These are phyloP conservation scores for Hoplodrina ambigua DNA, from an alignment of 2,888 invertebrate genomes.

Conservation along the genomic window DNA sequence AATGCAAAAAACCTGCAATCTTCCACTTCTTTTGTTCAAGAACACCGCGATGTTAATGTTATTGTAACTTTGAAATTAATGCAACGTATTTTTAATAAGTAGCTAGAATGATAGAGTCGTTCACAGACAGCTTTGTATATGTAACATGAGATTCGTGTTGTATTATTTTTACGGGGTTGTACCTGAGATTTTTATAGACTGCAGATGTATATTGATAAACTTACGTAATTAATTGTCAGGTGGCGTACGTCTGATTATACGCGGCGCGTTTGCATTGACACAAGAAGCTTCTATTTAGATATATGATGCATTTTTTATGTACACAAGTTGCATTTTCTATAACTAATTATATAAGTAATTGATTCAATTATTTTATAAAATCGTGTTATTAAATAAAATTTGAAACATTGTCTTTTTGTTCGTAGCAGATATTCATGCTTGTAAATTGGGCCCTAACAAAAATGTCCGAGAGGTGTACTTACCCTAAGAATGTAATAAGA, in stretches of 20 bases:
- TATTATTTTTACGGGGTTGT: slow-evolving; percentile 61
- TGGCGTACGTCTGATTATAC: background rate
- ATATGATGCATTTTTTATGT: slow-evolving; percentile 39
- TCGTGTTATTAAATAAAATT: slow-evolving; percentile 23
- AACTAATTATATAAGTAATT: slow-evolving; percentile 27
- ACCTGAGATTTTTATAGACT: slow-evolving; percentile 63
- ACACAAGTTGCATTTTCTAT: slow-evolving; percentile 44
- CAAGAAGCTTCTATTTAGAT: slow-evolving; percentile 15
- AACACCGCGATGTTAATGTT: slow-evolving; percentile 37
- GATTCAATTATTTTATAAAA: slow-evolving; percentile 22
- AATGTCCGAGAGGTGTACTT: slow-evolving; percentile 30
- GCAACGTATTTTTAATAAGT: slow-evolving; percentile 44
- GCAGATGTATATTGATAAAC: slow-evolving; percentile 55
- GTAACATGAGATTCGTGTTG: slow-evolving; percentile 46
- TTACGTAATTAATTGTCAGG: slow-evolving; percentile 46
- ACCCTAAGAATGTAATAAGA: slow-evolving; percentile 20
- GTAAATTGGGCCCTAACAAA: slow-evolving; percentile 13
- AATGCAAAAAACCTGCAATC: slow-evolving; percentile 7
- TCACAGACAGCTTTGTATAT: slow-evolving; percentile 46
- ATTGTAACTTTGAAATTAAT: slow-evolving; percentile 42
- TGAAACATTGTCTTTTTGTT: slow-evolving; percentile 19
- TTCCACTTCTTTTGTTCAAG: slow-evolving; percentile 8
- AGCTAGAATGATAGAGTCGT: slow-evolving; percentile 38
- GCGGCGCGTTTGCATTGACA: slow-evolving; percentile 12
- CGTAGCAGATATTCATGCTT: slow-evolving; percentile 21